Base-by-base conservation (phyloP, 2,888 invertebrate species). In the Cataglyphis albicans region DNA sequence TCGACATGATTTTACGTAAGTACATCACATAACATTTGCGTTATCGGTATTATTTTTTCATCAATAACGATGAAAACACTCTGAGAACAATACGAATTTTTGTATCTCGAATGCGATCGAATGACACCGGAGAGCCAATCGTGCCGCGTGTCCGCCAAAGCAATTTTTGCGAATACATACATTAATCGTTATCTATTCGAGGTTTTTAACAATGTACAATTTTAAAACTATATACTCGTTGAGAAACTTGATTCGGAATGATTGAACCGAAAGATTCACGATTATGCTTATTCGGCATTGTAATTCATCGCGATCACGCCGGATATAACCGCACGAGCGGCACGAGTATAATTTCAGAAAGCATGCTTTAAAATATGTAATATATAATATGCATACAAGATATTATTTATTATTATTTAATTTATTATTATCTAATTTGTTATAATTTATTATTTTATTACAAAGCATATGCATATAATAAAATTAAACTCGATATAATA, bases 1-100 rank as follows among this genome's bases (percentile, higher is more conserved):
- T 83, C 81, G 89, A 80, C 72, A 93, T 93, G 92, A 90, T 87
- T 85, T 84, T 86, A 75, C 72, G 94, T 94, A 86, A 94, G 94
- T 84, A 84, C 7, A 48, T 73, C 65, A 18, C 25, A 41, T 67
- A 38, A 38, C 72, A 59, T 57, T 18, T 7, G 29, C 15, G 44
- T 25, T 55, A 7, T 67, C 55, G 9, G 6, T 6, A 10, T 35
- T 32, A 21, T 61, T 64, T 9, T 57, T 32, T 9, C 15, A 41
- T 70, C 9, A 15, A 41, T 0, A 4, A 15, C 2, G 1, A 15
- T 1, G 7, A 48, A 38, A 63, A 32, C 41, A 15, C 29, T 0
- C 32, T 41, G 18, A 15, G 21, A 35, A 12, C 10, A 70, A 21
- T n/a, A 18, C 7, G 25, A 38, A 12, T 12, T 3, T 67, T 10